phyloP scores from a whole-genome alignment of 37 sponge, comb jelly and placozoan genomes.

The Ianthella basta region DNA sequence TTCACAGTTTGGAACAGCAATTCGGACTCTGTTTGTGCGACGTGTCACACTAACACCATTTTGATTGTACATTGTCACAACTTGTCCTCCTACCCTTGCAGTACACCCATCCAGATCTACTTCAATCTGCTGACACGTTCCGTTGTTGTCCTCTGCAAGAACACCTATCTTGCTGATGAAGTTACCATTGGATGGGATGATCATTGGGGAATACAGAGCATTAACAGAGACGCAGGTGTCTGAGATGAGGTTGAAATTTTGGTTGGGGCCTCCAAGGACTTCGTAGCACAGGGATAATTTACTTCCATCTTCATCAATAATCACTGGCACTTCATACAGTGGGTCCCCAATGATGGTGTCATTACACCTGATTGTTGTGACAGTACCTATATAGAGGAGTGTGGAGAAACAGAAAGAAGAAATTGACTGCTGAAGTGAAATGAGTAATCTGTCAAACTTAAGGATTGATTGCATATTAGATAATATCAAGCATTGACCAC shows the following conservation, averaged over 20 bases:
- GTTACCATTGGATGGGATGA: constrained; percentile 25
- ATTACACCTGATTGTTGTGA: too few relatives aligned
- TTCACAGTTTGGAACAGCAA: constrained; percentile 78
- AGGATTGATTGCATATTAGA: too few relatives aligned
- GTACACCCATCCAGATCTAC: constrained; percentile 55
- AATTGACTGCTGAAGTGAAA: too few relatives aligned
- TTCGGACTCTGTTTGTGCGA: constrained; percentile 46
- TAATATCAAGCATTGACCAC: too few relatives aligned
- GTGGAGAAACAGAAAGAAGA: too few relatives aligned
- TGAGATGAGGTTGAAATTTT: constrained; percentile 16
- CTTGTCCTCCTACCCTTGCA: constrained; percentile 20
- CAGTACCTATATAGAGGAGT: too few relatives aligned
- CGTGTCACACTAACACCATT: constrained; percentile 29
- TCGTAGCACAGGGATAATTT: constrained; percentile 17
- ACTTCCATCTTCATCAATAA: not conserved
- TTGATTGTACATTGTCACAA: not conserved
- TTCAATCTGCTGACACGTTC: constrained; percentile 35
- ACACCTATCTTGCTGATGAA: constrained; percentile 59
- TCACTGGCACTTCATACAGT: constrained; percentile 15
- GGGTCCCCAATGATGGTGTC: constrained; percentile 19
- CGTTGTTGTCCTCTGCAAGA: constrained; percentile 35
- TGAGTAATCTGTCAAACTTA: too few relatives aligned
- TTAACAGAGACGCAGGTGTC: constrained; percentile 18
- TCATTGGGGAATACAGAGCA: constrained; percentile 1
- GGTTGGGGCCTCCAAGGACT: not conserved